These are phyloP conservation scores for Cotesia vestalis DNA, from an alignment of 1,140 invertebrate genomes.

Conservation along the genomic window DNA sequence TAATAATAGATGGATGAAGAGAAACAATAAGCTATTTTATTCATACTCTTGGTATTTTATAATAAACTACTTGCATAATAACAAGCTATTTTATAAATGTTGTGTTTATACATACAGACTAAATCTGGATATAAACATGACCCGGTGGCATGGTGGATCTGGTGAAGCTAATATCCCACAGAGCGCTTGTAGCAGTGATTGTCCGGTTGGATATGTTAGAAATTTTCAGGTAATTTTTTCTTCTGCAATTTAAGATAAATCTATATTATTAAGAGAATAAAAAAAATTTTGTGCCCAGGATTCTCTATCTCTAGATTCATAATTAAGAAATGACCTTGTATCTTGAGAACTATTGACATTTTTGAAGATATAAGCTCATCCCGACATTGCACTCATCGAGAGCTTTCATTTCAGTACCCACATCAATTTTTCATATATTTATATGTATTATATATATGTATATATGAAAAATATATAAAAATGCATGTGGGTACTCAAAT, in stretches of 20 bases:
- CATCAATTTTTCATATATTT: no score
- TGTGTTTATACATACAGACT: constrained; percentile 49
- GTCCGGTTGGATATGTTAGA: constrained; percentile 70
- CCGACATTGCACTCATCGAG: no score
- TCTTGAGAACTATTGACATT: no score
- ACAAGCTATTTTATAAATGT: constrained; percentile 1
- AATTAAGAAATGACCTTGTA: no score
- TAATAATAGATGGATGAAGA: background rate
- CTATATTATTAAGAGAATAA: no score
- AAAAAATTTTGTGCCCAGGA: no score
- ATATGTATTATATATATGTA: no score
- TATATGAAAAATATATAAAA: no score
- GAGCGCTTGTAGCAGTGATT: constrained; percentile 74
- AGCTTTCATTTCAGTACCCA: no score
- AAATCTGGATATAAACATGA: constrained; percentile 59
- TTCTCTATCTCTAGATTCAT: no score
- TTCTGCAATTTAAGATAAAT: background rate
- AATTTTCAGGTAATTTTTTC: constrained; percentile 66
- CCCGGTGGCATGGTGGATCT: constrained; percentile 56
- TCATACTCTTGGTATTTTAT: background rate
- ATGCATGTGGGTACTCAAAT: no score
- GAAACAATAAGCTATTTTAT: background rate
- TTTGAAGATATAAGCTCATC: no score
- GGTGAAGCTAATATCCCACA: constrained; percentile 61
- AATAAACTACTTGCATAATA: background rate